These are phyloP conservation scores for Rynchops niger DNA, from an alignment of 2,113 vertebrate genomes.

Conservation along the genomic window DNA sequence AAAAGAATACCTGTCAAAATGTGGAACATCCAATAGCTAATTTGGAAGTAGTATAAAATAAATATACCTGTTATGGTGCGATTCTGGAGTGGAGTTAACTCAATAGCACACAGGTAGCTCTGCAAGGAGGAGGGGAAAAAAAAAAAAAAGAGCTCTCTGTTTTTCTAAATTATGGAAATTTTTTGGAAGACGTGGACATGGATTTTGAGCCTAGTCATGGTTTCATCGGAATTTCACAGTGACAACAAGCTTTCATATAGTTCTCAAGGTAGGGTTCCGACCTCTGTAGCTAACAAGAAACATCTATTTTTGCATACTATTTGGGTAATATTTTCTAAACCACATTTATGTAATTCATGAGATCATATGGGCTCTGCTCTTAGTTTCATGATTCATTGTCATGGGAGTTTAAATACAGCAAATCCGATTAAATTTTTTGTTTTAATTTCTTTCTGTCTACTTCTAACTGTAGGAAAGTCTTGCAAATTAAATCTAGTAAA, in stretches of 20 bases:
- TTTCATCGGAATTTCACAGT: slow-evolving; percentile 86
- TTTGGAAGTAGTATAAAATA: slow-evolving; percentile 72
- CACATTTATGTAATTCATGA: neutral
- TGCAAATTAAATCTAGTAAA: neutral
- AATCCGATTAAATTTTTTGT: neutral
- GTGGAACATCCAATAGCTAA: slow-evolving; percentile 67
- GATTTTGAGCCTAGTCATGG: slow-evolving; percentile 93
- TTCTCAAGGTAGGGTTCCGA: slow-evolving; percentile 88
- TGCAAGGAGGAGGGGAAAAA: slow-evolving; percentile 65
- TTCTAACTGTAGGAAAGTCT: neutral
- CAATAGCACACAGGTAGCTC: slow-evolving; percentile 84
- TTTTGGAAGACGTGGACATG: slow-evolving; percentile 95
- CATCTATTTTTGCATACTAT: neutral
- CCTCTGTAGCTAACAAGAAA: slow-evolving; percentile 1
- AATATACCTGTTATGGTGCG: slow-evolving; percentile 86
- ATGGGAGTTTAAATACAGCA: neutral
- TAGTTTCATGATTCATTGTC: neutral
- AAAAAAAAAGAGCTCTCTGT: slow-evolving; percentile 70
- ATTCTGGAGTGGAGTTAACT: slow-evolving; percentile 79
- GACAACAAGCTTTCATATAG: slow-evolving; percentile 84
- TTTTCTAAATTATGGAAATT: slow-evolving; percentile 97
- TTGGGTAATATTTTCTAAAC: neutral
- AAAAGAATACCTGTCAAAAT: slow-evolving; percentile 74
- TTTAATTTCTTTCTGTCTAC: neutral
- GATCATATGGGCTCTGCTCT: neutral